These are phyloP conservation scores for Lepidochrysops patricia DNA, from an alignment of 2,888 invertebrate species.

Conservation along the genomic window DNA sequence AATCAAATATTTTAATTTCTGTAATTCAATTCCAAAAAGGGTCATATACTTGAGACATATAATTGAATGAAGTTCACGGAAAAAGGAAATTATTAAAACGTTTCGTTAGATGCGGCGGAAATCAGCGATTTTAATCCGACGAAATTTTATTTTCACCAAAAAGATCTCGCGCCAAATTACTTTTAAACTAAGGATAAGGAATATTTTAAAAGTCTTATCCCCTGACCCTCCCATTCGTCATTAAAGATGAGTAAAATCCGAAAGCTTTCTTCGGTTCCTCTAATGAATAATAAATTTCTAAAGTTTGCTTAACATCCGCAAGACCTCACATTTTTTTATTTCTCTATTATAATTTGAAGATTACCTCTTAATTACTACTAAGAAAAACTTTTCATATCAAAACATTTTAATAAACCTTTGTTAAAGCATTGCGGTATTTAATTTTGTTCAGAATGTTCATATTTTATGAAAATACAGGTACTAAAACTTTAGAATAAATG, in stretches of 20 bases:
- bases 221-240: neutral
- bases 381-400: neutral
- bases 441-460: neutral
- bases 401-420: neutral
- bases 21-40: neutral
- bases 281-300: slow-evolving; percentile 6
- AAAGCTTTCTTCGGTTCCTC: neutral
- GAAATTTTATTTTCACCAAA: neutral
- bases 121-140: neutral
- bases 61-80: neutral
- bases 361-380: neutral
- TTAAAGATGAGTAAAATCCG: neutral
- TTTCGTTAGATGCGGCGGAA: neutral
- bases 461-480: neutral
- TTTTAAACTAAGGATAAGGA: neutral
- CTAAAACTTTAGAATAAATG: neutral
- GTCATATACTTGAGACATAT: neutral
- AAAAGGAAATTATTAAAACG: slow-evolving; percentile 3
- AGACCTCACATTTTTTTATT: neutral
- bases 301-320: neutral
- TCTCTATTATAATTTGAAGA: neutral
- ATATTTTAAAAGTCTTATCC: neutral
- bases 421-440: neutral
- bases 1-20: neutral
- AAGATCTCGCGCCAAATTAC: slow-evolving; percentile 1